phyloP scores from a whole-genome alignment of 2,888 invertebrate genomes.

The Dorcus parallelipipedus region DNA sequence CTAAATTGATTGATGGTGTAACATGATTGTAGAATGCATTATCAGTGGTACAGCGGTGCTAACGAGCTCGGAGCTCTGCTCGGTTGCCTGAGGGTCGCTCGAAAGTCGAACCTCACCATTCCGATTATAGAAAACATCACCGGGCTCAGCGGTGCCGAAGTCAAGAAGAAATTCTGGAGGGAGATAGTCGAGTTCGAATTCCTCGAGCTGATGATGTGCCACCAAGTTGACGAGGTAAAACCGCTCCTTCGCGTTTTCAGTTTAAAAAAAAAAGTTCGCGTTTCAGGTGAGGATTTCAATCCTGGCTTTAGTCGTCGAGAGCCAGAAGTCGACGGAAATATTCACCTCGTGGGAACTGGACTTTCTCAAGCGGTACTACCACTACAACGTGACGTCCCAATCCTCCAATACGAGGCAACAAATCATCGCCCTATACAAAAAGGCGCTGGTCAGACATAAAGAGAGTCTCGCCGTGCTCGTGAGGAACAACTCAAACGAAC shows the following conservation, averaged over 20 bases:
- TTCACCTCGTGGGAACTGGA: constrained; percentile 61
- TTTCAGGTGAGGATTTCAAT: constrained; percentile 65
- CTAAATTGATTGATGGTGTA: background rate
- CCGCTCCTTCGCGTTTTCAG: background rate
- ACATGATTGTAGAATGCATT: constrained; percentile 18
- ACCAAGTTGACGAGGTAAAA: constrained; percentile 59
- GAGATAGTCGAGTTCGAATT: constrained; percentile 53
- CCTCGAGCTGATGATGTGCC: constrained; percentile 56
- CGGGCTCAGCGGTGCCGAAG: constrained; percentile 13
- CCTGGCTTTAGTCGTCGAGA: constrained; percentile 68
- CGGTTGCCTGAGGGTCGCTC: constrained; percentile 51
- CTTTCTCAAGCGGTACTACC: constrained; percentile 60
- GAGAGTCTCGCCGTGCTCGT: constrained; percentile 45
- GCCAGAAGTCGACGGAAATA: constrained; percentile 68
- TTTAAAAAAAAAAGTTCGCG: constrained; percentile 3
- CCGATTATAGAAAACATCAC: constrained; percentile 4
- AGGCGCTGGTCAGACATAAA: constrained; percentile 58
- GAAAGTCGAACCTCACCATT: constrained; percentile 49
- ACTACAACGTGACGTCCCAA: constrained; percentile 67
- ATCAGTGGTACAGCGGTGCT: constrained; percentile 20
- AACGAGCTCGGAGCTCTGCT: constrained; percentile 49
- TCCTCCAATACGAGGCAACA: constrained; percentile 66
- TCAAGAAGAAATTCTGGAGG: constrained; percentile 50
- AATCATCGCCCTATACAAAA: constrained; percentile 66
- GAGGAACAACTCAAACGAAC: constrained; percentile 22